phyloP scores from a whole-genome alignment of 2,113 vertebrate genomes.

The Coracopsis vasa region DNA sequence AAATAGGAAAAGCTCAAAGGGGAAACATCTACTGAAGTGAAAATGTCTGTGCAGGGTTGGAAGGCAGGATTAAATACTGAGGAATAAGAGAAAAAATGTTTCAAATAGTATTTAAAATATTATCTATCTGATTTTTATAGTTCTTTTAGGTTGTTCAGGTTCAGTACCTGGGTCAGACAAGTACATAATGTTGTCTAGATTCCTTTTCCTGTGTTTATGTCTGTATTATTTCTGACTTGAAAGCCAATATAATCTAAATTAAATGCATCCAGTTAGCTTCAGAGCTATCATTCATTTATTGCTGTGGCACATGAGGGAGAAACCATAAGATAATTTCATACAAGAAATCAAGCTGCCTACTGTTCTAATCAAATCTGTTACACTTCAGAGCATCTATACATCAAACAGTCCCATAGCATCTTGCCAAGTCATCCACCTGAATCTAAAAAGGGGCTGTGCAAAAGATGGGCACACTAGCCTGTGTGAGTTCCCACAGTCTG shows the following conservation, averaged over 20 bases:
- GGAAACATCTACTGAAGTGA: conserved; percentile 20
- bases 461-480: background rate
- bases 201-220: background rate
- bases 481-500: background rate
- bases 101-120: background rate
- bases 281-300: background rate
- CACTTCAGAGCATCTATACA: background rate
- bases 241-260: background rate
- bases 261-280: background rate
- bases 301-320: background rate
- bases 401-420: background rate
- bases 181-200: background rate
- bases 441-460: background rate
- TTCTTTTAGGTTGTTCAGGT: background rate
- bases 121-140: background rate
- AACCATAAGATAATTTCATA: background rate
- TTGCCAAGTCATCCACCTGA: background rate
- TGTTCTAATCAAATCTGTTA: background rate
- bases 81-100: background rate
- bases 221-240: background rate
- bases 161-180: background rate
- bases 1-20: conserved; percentile 33
- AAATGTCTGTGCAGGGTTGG: background rate
- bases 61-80: background rate
- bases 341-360: conserved; percentile 6